phyloP scores from a whole-genome alignment of 2,888 invertebrate species.

The Clanis bilineata region DNA sequence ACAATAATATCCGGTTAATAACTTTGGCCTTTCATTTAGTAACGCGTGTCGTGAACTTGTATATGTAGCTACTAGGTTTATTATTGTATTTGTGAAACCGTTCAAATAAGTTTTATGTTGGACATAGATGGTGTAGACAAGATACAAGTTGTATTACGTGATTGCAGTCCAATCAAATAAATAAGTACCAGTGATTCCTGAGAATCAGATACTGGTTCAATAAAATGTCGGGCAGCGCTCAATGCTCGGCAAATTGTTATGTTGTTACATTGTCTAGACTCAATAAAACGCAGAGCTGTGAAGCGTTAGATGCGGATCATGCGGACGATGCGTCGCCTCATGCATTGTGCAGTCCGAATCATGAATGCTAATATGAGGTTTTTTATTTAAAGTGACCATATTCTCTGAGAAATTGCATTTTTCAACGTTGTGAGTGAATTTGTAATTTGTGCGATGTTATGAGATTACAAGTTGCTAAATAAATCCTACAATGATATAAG shows the following conservation, averaged over 20 bases:
- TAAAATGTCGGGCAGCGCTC: slow-evolving; percentile 28
- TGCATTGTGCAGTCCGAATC: background rate
- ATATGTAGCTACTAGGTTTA: no score
- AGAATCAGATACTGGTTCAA: slow-evolving; percentile 49
- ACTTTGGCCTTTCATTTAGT: slow-evolving; percentile 56
- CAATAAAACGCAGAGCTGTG: slow-evolving; percentile 44
- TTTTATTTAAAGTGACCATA: no score
- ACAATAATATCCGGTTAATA: slow-evolving; percentile 69
- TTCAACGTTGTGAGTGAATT: no score
- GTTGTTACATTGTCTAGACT: slow-evolving; percentile 62
- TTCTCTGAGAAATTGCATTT: no score
- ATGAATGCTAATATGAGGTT: background rate
- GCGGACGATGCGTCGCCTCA: background rate
- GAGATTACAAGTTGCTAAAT: no score
- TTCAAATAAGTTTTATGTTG: background rate
- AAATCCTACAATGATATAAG: no score
- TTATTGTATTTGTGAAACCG: slow-evolving; percentile 53
- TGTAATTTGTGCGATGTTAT: no score
- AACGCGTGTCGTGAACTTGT: slow-evolving; percentile 60
- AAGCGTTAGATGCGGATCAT: slow-evolving; percentile 35
- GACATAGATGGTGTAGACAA: background rate
- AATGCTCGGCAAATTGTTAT: slow-evolving; percentile 44
- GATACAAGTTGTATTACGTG: background rate
- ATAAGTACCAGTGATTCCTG: slow-evolving; percentile 39
- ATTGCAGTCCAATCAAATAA: slow-evolving; percentile 20